phyloP scores from a whole-genome alignment of 2,888 invertebrate genomes.

The Halocaridina rubra region DNA sequence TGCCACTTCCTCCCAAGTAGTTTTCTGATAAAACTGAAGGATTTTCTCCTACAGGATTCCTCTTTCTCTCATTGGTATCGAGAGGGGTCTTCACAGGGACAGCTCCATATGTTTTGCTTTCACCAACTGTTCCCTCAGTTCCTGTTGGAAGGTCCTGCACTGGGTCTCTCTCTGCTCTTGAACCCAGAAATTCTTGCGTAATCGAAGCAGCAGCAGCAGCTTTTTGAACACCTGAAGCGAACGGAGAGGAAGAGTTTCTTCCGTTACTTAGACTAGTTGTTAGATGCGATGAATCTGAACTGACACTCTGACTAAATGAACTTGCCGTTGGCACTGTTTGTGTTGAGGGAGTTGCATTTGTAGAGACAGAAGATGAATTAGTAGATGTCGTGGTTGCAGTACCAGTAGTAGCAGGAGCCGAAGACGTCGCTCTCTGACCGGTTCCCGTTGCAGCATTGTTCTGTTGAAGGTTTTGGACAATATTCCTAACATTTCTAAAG shows the following conservation, averaged over 20 bases:
- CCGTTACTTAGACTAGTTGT: background rate
- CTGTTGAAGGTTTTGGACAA: conserved; percentile 37
- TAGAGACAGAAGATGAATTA: background rate
- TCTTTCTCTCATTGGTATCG: background rate
- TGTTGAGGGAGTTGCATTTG: background rate
- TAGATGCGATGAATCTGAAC: background rate
- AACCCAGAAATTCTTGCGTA: too few relatives aligned
- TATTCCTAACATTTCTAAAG: conserved; percentile 61
- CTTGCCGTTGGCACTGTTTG: background rate
- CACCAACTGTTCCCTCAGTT: too few relatives aligned
- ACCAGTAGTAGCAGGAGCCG: background rate
- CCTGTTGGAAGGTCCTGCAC: too few relatives aligned
- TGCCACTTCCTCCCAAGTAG: too few relatives aligned
- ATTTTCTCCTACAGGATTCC: background rate
- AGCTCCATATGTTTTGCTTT: background rate
- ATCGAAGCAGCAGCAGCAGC: too few relatives aligned
- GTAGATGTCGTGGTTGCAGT: background rate
- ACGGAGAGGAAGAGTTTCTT: background rate
- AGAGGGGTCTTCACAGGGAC: background rate
- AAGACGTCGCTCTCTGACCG: background rate
- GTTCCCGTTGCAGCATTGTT: background rate
- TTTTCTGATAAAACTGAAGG: too few relatives aligned
- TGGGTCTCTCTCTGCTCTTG: too few relatives aligned
- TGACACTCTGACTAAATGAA: background rate
- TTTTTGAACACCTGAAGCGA: background rate